These are phyloP conservation scores for Virgularia gustaviana DNA, from an alignment of 92 coral and sea anemone species.

Conservation along the genomic window DNA sequence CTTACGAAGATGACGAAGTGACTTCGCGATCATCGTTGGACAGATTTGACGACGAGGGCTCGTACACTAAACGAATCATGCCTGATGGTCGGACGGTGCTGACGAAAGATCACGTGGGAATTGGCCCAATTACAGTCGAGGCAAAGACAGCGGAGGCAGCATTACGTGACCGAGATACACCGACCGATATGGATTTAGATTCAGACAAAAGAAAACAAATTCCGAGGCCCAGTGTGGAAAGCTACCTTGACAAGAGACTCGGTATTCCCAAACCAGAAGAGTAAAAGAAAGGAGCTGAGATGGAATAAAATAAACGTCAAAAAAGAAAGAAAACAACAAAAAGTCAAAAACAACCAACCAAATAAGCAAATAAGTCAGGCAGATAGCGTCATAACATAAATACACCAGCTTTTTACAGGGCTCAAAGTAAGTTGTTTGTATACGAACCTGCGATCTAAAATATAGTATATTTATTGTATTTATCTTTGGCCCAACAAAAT, in stretches of 20 bases:
- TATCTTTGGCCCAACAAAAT: too few relatives aligned
- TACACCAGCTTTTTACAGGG: too few relatives aligned
- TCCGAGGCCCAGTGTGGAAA: background rate
- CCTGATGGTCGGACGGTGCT: slow-evolving; percentile 67
- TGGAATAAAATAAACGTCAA: slow-evolving; percentile 7
- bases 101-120: slow-evolving; percentile 71
- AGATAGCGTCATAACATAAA: too few relatives aligned
- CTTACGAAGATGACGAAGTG: slow-evolving; percentile 18
- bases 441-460: too few relatives aligned
- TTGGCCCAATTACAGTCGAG: slow-evolving; percentile 97
- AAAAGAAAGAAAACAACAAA: background rate
- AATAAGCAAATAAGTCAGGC: too few relatives aligned
- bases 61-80: slow-evolving; percentile 53
- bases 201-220: slow-evolving; percentile 38
- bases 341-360: too few relatives aligned
- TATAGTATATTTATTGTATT: too few relatives aligned
- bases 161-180: slow-evolving; percentile 52
- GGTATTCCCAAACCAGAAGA: slow-evolving; percentile 27
- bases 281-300: background rate
- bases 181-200: slow-evolving; percentile 45
- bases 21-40: slow-evolving; percentile 51
- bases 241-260: slow-evolving; percentile 9
- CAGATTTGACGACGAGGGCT: slow-evolving; percentile 59
- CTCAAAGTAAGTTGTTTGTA: too few relatives aligned
- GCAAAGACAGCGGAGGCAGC: slow-evolving; percentile 90